Conservation (phyloP, 2,113 vertebrate species). For the Circaetus gallicus region DNA sequence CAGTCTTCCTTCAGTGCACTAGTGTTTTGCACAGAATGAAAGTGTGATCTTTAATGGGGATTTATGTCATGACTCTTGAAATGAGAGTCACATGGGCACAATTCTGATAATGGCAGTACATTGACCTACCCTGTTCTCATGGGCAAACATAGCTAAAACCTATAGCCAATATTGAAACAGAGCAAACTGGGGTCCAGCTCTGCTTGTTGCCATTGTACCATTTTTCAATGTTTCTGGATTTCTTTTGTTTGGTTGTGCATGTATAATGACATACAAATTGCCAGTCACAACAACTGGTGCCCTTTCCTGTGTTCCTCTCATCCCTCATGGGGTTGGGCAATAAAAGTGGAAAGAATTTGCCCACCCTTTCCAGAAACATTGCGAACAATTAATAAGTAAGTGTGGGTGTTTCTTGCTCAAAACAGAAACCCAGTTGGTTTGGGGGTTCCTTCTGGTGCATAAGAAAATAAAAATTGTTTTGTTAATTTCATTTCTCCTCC, state of each 20-base stretch:
- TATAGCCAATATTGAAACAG: neutral
- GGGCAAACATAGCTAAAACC: neutral
- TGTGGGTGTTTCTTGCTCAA: neutral
- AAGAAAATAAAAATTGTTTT: neutral
- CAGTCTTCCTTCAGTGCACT: neutral
- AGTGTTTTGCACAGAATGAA: neutral
- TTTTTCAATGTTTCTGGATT: neutral
- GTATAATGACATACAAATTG: neutral
- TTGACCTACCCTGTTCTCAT: neutral
- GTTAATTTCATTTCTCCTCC: neutral
- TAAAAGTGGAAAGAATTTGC: neutral
- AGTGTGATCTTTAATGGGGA: neutral
- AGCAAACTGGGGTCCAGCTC: neutral
- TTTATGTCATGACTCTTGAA: neutral
- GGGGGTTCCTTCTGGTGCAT: neutral
- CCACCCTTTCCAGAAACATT: neutral
- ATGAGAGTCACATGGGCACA: neutral
- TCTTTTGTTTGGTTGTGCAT: neutral
- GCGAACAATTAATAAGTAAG: neutral
- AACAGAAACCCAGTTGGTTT: neutral
- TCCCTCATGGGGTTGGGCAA: rapidly evolving
- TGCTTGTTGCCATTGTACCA: neutral
- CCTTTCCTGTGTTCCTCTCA: neutral
- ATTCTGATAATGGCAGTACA: neutral
- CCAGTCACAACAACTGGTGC: neutral